Base-by-base conservation (phyloP, 2,113 vertebrate genomes). In the Xiphophorus hellerii region DNA sequence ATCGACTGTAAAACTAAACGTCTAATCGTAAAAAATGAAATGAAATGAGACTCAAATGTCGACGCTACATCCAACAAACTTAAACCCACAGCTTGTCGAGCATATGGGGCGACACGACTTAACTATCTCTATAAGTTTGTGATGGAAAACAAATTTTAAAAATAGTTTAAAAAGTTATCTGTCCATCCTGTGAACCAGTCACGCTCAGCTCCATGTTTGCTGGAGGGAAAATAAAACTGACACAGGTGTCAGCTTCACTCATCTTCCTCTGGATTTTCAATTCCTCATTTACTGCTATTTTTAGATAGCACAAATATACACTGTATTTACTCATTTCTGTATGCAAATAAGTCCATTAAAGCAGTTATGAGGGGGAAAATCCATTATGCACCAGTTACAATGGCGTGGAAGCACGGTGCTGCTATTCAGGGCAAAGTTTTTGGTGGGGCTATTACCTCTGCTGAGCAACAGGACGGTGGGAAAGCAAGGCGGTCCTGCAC, bases 331-430 rank as follows among this genome's bases (percentile, higher is more conserved):
- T 90, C 80, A 92, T 93, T 93, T 89, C 89, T 67, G 48, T 54
- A 91, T 91, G 91, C 82, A 91, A 92, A 93, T 90, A 42, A 87
- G 69, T 80, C 84, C 78, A 92, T 89, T 90, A 92, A 90, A 88
- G 91, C 78, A 88, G 86, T 88, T 71, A 84, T 64, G 69, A 67
- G 77, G 82, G 71, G 73, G 62, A 48, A 58, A 85, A 87, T 82
- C 84, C 85, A 93, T 89, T 89, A 85, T 78, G 78, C 70, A 62
- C 35, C 15, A 17, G 31, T 68, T 79, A 87, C 83, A 86, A 84
- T 77, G 77, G 80, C 37, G 31, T n/a, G 66, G 54, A 68, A 64
- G 64, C 68, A 71, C 12, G 25, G 29, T 51, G 74, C 69, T 71
- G 80, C 83, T 86, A 88, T 88, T 82, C 83, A 67, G 90, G 92